phyloP scores from a whole-genome alignment of 1,140 invertebrate genomes.

The Drosophila sulfurigaster region DNA sequence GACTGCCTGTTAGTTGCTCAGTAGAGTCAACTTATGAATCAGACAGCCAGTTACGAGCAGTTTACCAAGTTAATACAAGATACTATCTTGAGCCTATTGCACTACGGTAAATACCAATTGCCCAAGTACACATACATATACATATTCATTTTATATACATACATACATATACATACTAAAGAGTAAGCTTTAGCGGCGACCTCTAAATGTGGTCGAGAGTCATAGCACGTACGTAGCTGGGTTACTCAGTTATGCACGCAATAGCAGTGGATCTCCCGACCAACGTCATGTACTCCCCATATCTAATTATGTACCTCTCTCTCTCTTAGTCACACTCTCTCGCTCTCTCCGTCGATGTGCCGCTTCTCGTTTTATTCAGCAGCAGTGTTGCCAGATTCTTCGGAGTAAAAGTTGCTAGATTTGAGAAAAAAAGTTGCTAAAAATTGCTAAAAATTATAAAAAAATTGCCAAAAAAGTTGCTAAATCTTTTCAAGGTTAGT shows the following conservation, averaged over 20 bases:
- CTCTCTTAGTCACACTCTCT: not conserved
- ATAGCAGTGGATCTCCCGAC: not conserved
- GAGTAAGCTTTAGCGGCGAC: constrained; percentile 11
- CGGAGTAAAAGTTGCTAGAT: no score
- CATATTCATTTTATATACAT: no score
- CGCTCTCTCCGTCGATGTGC: constrained; percentile 7
- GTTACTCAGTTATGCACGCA: not conserved
- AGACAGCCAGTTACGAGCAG: not conserved
- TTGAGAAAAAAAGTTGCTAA: no score
- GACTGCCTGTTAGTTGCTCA: not conserved
- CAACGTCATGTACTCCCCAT: not conserved
- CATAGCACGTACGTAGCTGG: constrained; percentile 52
- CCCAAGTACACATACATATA: not conserved
- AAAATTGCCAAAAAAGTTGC: no score
- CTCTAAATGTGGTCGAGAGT: constrained; percentile 45
- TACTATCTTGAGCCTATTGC: not conserved
- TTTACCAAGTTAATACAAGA: constrained; percentile 1
- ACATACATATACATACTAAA: no score
- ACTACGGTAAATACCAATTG: not conserved
- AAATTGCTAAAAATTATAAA: no score
- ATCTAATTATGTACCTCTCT: not conserved
- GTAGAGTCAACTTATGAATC: not conserved
- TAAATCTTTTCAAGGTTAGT: no score
- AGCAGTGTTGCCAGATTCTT: no score
- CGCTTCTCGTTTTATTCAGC: not conserved